Evolutionary conservation across 2,888 invertebrate species (phyloP), one percentile per base, ranked within the genome.

Genomic region (Drosophila tripunctata): DNA sequence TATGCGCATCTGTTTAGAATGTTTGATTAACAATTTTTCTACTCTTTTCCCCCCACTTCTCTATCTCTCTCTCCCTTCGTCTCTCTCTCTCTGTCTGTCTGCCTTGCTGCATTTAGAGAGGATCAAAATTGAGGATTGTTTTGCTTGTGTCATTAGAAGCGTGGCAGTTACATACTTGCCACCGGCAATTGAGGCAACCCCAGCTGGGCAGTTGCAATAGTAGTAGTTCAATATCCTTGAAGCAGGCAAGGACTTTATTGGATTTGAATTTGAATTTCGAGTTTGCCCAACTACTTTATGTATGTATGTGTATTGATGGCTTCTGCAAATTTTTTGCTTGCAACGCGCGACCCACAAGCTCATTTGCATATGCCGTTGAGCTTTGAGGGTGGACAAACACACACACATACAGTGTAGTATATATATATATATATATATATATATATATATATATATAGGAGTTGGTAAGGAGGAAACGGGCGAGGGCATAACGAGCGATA

Each of bases 401-500:
- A 62, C 35, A 64, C 19, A 57, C 24, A 50, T 6, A 50, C 14
- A 47, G 19, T 36, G 3, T 44, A 21, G 31, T 19, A 48, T 8
- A 51, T 27, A 56, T 15, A 64, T 24, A 67, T 43, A 61, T 14
- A 56, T 12, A 52, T 22, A 67, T 17, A 38, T 15, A 30, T 10
- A 44, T 6, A 61, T 4, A 19, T 6, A 54, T 3, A 54, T 6
- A 52, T 8, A 62, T 7, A 48, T 5, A 47, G 14, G 14, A 5
- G 33, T 8, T 21, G 19, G 5, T 10, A 27, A 14, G 5, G 7
- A 47, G 8, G 27, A 40, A 19, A 66, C 58, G 50, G 41, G 63
- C 70, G 54, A 74, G 76, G 82, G 78, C 78, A 88, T 87, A 88
- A 84, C 88, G 84, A 87, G 88, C 84, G 84, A 88, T 87, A 84